These are phyloP conservation scores for Synaphobranchus kaupii DNA, from an alignment of 2,797 vertebrate genomes.

Conservation along the genomic window DNA sequence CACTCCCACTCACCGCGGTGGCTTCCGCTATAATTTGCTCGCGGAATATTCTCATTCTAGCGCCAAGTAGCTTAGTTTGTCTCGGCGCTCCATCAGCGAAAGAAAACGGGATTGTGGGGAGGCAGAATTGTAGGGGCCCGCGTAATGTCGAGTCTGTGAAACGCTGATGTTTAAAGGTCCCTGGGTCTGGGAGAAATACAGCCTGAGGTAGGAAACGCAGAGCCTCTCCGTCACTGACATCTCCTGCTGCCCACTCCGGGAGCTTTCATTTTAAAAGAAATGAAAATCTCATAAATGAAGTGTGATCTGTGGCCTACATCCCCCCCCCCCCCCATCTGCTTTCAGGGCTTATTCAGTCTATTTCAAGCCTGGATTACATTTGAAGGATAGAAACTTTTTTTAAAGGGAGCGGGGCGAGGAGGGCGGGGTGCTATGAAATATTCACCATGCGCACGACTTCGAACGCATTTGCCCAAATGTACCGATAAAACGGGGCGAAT, in stretches of 20 bases:
- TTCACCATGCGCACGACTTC: constrained; percentile 54
- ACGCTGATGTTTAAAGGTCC: constrained; percentile 14
- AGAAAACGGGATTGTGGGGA: neutral
- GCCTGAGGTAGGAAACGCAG: neutral
- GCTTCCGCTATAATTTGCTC: constrained; percentile 8
- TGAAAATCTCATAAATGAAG: constrained; percentile 1
- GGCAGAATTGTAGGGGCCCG: neutral
- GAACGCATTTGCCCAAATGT: constrained; percentile 45
- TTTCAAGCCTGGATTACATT: constrained; percentile 45
- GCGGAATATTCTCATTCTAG: constrained; percentile 32
- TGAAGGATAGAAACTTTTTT: constrained; percentile 34
- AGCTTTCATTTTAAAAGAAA: constrained; percentile 17
- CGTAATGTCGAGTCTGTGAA: neutral
- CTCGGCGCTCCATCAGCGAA: neutral
- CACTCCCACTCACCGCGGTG: constrained; percentile 44
- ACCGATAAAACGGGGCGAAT: constrained; percentile 38
- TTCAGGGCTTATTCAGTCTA: constrained; percentile 37
- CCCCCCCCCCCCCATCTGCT: constrained; percentile 36
- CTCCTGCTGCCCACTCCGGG: constrained; percentile 21
- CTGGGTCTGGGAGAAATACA: neutral
- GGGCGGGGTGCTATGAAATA: constrained; percentile 61
- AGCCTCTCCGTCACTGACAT: constrained; percentile 32
- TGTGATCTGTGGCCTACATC: constrained; percentile 15
- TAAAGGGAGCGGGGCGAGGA: constrained; percentile 35
- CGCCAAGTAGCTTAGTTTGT: neutral